Conservation (phyloP, 2,797 vertebrate genomes). For the Notoglanidium macrostoma region DNA sequence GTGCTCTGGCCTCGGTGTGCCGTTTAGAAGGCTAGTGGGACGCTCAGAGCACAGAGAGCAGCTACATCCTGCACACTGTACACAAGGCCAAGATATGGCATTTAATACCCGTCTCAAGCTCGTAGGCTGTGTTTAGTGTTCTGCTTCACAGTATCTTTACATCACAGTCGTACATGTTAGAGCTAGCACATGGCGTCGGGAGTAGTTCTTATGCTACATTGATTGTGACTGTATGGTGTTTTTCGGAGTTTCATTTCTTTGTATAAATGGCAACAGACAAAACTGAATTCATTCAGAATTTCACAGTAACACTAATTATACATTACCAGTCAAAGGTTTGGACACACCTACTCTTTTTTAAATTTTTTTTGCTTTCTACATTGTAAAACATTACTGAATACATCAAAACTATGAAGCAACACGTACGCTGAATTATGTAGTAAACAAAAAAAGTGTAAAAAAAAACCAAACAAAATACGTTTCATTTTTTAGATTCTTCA, state of each 20-base stretch:
- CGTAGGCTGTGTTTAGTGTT: not conserved
- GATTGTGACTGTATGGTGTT: not conserved
- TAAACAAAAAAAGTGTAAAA: no score
- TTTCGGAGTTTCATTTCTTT: not conserved
- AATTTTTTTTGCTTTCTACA: no score
- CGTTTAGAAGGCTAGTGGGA: constrained; percentile 1
- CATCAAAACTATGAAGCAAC: no score
- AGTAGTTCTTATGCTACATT: not conserved
- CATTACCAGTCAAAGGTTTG: not conserved
- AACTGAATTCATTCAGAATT: not conserved
- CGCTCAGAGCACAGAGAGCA: not conserved
- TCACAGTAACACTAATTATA: not conserved
- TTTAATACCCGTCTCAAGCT: not conserved
- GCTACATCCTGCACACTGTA: not conserved
- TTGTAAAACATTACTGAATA: no score
- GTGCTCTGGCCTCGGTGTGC: constrained; percentile 18
- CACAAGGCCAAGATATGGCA: constrained; percentile 9
- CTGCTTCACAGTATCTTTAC: not conserved
- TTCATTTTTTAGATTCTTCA: no score
- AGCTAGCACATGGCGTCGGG: not conserved
- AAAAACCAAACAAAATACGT: no score
- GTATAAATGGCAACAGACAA: not conserved
- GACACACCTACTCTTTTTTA: no score
- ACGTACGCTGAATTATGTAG: no score
- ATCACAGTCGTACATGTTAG: not conserved